Base-by-base conservation (phyloP, 2,888 invertebrate genomes). In the Yponomeuta plumbellus region DNA sequence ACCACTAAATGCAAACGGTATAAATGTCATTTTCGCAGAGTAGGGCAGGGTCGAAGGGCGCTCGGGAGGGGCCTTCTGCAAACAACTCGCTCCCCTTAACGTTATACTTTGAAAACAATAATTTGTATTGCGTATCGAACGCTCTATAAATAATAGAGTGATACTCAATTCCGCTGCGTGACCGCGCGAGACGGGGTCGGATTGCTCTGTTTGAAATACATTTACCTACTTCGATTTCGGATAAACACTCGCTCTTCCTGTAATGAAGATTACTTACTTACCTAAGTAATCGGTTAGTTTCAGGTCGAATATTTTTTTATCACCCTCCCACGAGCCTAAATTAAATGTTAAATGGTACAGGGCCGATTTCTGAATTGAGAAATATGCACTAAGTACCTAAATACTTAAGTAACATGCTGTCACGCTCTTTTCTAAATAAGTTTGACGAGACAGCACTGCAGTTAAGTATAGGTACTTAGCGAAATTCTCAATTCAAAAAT, bases 61-160 rank as follows among this genome's bases (percentile, higher is more conserved):
- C 77, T 80, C 83, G 83, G 69, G 81, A 86, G 91, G 91, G 91
- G 88, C 86, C 86, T 81, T 88, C 79, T 76, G 83, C 88, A 90
- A 91, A 91, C 91, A 90, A 52, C 81, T 80, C 77, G 83, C 84
- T 86, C 89, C 91, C 91, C 89, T 89, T 88, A 90, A 89, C 88
- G 89, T 88, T 90, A 91, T 91, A 91, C 91, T 91, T 91, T 90
- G 91, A 91, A 90, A 91, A 91, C 90, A 91, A 91, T 90, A 90
- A 91, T 91, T 91, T 90, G 90, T 91, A 90, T 91, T 90, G 89
- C 91, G 91, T 91, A 91, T 90, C 90, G 91, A 90, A 91, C 88
- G 88, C 85, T 85, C 84, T 77, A 90, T 91, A 89, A 91, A 91
- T 91, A 91, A 91, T 90, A 89, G 84, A 91, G 90, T 91, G 91